Evolutionary conservation across 2,888 invertebrate genomes (phyloP).

Genomic region (Heliothis peltigera): DNA sequence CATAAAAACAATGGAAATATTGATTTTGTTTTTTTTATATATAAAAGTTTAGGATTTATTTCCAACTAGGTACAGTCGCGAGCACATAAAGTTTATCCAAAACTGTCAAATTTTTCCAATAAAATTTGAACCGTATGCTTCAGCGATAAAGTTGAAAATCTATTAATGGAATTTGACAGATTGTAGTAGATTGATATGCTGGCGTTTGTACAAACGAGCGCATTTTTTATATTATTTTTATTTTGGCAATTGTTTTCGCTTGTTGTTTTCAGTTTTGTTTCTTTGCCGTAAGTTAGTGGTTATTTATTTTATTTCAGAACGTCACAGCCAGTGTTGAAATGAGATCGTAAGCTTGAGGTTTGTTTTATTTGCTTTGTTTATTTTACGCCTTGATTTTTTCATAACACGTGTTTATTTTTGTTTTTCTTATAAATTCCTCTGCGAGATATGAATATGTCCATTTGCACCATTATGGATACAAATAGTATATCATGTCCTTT

Average conservation of each 20-base stretch:
- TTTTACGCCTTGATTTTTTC: neutral
- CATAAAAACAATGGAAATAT: neutral
- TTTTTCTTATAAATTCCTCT: neutral
- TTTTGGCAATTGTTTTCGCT: neutral
- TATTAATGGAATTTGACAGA: too few species aligned
- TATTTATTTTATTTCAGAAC: constrained; percentile 80
- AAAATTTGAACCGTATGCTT: too few species aligned
- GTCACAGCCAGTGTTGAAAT: constrained; percentile 82
- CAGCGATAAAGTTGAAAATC: too few species aligned
- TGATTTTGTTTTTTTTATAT: too few species aligned
- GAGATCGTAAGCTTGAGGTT: constrained; percentile 80
- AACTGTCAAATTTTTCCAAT: too few species aligned
- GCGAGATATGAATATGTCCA: too few species aligned
- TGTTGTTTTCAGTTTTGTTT: constrained; percentile 21
- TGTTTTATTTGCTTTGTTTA: constrained; percentile 68
- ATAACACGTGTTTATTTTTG: too few species aligned
- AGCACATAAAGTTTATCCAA: too few species aligned
- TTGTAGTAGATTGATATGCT: too few species aligned
- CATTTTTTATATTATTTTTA: neutral
- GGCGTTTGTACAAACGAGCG: too few species aligned
- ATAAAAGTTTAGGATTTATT: too few species aligned
- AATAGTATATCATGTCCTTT: neutral
- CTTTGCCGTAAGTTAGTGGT: constrained; percentile 31
- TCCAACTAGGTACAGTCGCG: too few species aligned
- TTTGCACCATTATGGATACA: neutral